Evolutionary conservation across 2,888 invertebrate species (phyloP), one percentile per base, ranked within the genome.

Genomic region (Autographa pulchrina): DNA sequence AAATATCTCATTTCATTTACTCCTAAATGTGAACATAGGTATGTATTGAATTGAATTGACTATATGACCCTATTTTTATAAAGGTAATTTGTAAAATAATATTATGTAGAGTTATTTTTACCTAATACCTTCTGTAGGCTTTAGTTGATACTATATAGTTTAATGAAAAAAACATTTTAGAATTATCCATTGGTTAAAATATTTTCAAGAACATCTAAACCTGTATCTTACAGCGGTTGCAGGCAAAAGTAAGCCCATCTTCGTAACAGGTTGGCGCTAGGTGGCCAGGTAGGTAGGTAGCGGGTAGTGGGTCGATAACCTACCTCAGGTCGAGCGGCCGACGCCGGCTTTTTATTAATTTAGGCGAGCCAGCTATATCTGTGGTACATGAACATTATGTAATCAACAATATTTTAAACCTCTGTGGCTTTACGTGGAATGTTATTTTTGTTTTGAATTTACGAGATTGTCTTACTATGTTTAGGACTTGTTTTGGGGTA

Each of bases 291-390:
- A 43, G 43, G 43, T 11, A 48, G 48, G 48, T 48, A 48, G n/a
- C 48, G n/a, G 68, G 69, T 73, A 82, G 74, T 82, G 78, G 88
- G 88, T 88, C 88, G 85, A 87, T 85, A 87, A 86, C 85, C 64
- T 62, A 67, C 70, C 72, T 74, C 78, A 79, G 82, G 82, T 85
- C 85, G 82, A 77, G 75, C 82, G 70, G 59, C 78, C 68, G 64
- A 77, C 63, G 8, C 64, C 56, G 52, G 70, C 73, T 73, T 77
- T 78, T 82, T 77, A 65, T 74, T 68, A 73, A 80, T 79, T 82
- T 79, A 72, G 69, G 64, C 70, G 74, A 62, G 70, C 59, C 52
- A 60, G 63, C 38, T 62, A 56, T 62, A 20, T 56, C 43, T 20
- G 59, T 48, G 5, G 14, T 60, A 48, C 60, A 64, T 48, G 16